phyloP scores from a whole-genome alignment of 2,888 invertebrate species.

The Thera obeliscata region DNA sequence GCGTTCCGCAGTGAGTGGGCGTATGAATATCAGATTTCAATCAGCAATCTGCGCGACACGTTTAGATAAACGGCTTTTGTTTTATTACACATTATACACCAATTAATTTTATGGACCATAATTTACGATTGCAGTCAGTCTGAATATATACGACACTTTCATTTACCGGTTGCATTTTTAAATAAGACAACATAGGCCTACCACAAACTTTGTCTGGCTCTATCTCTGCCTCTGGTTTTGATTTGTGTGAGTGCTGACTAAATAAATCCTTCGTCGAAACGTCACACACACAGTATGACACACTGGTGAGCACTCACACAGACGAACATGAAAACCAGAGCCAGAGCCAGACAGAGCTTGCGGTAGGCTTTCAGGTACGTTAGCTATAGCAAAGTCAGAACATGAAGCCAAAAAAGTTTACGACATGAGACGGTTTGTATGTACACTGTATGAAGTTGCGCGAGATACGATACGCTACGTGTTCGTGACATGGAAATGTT shows the following conservation, averaged over 20 bases:
- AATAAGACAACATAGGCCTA: background rate
- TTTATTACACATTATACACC: constrained; percentile 33
- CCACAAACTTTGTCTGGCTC: too few relatives aligned
- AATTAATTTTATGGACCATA: constrained; percentile 27
- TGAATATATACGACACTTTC: constrained; percentile 20
- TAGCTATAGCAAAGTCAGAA: background rate
- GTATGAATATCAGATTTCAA: constrained; percentile 69
- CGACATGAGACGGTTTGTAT: constrained; percentile 22
- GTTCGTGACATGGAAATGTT: constrained; percentile 53
- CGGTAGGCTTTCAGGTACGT: background rate
- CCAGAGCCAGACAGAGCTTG: too few relatives aligned
- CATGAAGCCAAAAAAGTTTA: constrained; percentile 26
- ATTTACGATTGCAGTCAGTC: constrained; percentile 23
- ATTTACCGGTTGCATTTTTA: constrained; percentile 19
- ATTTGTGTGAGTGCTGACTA: too few relatives aligned
- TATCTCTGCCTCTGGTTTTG: too few relatives aligned
- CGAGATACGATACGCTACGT: constrained; percentile 22
- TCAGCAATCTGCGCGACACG: constrained; percentile 55
- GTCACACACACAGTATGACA: too few relatives aligned
- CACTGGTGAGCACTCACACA: too few relatives aligned
- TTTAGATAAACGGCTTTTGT: constrained; percentile 38
- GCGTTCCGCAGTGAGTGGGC: constrained; percentile 63
- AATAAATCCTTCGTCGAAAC: too few relatives aligned
- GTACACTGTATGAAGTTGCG: constrained; percentile 29
- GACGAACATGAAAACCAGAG: too few relatives aligned